Evolutionary conservation across 2,888 invertebrate species (phyloP), one percentile per base, ranked within the genome.

Genomic region (Lochmaea capreae): DNA sequence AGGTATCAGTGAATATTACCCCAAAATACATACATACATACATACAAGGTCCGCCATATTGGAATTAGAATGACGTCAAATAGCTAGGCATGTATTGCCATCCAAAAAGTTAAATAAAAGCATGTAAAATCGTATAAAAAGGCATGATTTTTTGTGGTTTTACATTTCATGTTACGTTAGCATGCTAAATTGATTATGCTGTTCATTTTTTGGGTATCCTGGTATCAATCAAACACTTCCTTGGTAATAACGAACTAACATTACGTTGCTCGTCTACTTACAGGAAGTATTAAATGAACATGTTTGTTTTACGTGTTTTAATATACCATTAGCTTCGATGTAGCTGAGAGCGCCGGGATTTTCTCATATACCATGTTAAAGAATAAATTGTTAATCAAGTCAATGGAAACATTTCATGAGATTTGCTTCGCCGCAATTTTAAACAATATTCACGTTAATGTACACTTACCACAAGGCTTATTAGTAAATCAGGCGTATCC

Each of bases 361-460:
- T 52, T 52, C 16, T 52, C 52, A n/a, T 52, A 52, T n/a, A 16
- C 16, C 52, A 52, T 52, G n/a, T 16, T 52, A n/a, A n/a, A 16
- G 52, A 52, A 52, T 16, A 52, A n/a, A 52, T 52, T 52, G 18
- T 54, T 54, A 54, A 54, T 54, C 14, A 54, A 18, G 18, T 54
- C 16, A 16, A 54, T 54, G 6, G 16, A 54, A 18, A 18, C 18
- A 16, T 54, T 52, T 52, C 52, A 52, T n/a, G 54, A 54, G 54
- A 54, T 54, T 54, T n/a, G 16, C 16, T 54, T 16, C 52, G 16
- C 52, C 52, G 52, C 18, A 54, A 54, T 54, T 54, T 54, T 16
- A 18, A 54, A 54, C 54, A 18, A 54, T 54, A 54, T 54, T 10
- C 10, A 54, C 54, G 18, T 54, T 54, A 54, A 54, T 54, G 54